These are phyloP conservation scores for Channallabes apus DNA, from an alignment of 2,797 vertebrate species.

Conservation along the genomic window DNA sequence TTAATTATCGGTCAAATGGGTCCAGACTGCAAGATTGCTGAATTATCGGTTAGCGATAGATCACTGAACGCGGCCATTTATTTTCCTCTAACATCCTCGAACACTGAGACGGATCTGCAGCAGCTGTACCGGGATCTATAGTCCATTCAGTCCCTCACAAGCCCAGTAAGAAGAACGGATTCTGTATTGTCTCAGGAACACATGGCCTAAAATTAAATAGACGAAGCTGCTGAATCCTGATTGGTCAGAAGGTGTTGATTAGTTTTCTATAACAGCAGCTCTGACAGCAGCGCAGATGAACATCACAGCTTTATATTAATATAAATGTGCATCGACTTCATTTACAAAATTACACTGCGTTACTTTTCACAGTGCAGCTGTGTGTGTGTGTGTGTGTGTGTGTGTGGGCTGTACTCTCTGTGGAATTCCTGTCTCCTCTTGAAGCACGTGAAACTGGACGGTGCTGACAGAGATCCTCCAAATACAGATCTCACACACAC, in stretches of 20 bases:
- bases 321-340: too few species aligned
- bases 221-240: not conserved
- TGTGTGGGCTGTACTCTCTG: not conserved
- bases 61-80: not conserved
- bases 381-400: not conserved
- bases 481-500: not conserved
- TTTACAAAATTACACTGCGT: not conserved
- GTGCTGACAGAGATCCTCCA: not conserved
- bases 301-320: not conserved
- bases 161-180: not conserved
- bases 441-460: not conserved
- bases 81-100: not conserved
- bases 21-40: not conserved
- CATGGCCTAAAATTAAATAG: too few species aligned
- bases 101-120: not conserved
- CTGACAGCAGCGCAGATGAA: not conserved
- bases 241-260: not conserved
- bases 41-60: not conserved
- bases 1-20: not conserved
- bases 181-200: not conserved
- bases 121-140: not conserved
- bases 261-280: not conserved
- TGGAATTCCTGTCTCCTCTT: not conserved
- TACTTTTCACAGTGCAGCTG: not conserved
- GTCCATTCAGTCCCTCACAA: not conserved